Evolutionary conservation across 2,888 invertebrate species (phyloP).

Genomic region (Byasa hedistus): DNA sequence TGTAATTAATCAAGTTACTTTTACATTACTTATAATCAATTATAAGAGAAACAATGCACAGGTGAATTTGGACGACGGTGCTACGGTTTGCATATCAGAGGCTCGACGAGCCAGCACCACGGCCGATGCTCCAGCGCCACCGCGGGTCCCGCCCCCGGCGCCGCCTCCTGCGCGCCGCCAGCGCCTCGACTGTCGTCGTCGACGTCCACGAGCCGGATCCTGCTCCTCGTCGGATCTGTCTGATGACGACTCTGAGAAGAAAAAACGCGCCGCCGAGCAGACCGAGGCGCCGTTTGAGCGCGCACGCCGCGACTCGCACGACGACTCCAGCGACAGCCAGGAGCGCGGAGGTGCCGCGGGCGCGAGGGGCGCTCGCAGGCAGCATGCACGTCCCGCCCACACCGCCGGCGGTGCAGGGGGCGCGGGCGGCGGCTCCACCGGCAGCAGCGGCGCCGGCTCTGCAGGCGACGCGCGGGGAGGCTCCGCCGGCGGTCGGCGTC

Average conservation of each 20-base stretch:
- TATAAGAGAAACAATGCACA: conserved; percentile 30
- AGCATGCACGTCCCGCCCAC: conserved; percentile 44
- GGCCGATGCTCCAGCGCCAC: conserved; percentile 39
- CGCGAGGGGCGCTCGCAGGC: conserved; percentile 66
- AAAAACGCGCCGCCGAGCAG: conserved; percentile 86
- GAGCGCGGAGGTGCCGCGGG: conserved; percentile 84
- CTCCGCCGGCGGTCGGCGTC: conserved; percentile 75
- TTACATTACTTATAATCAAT: background rate
- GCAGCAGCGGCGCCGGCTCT: conserved; percentile 40
- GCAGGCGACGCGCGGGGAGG: conserved; percentile 75
- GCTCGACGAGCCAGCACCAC: conserved; percentile 36
- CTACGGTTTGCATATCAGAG: conserved; percentile 18
- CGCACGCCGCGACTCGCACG: conserved; percentile 88
- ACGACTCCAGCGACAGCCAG: conserved; percentile 92
- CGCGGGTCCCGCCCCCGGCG: conserved; percentile 52
- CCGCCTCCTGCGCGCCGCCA: conserved; percentile 61
- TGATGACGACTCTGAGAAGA: conserved; percentile 92
- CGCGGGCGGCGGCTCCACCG: conserved; percentile 35
- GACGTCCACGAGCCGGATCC: conserved; percentile 82
- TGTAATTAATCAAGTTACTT: background rate
- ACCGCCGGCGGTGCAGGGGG: conserved; percentile 34
- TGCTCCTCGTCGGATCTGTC: conserved; percentile 97
- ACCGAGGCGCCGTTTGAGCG: conserved; percentile 81
- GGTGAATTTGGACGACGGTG: conserved; percentile 59
- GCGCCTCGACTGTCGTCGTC: conserved; percentile 62